These are phyloP conservation scores for Lathamus discolor DNA, from an alignment of 2,113 vertebrate genomes.

Conservation along the genomic window DNA sequence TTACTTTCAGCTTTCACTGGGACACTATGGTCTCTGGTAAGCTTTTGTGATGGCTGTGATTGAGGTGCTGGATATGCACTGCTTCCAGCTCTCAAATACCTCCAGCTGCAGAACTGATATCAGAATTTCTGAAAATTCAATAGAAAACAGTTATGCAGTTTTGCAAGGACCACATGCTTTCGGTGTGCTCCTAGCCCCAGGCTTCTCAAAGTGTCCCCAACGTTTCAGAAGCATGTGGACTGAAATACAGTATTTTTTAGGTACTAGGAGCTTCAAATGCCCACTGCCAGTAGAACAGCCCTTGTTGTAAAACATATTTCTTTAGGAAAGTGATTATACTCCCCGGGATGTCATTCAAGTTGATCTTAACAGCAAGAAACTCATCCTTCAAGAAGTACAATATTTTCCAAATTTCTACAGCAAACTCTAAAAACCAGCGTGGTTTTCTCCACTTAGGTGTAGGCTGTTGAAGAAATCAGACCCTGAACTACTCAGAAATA, in stretches of 20 bases:
- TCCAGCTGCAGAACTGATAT: neutral
- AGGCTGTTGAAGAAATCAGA: neutral
- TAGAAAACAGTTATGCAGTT: neutral
- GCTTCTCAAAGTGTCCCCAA: neutral
- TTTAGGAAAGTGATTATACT: neutral
- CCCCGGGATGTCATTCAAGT: neutral
- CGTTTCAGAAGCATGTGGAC: neutral
- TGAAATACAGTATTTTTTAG: neutral
- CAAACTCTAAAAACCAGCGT: neutral
- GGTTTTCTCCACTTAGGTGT: neutral
- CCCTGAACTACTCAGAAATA: neutral
- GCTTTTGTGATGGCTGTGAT: neutral
- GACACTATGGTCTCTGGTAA: neutral
- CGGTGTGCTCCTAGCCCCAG: fast-evolving
- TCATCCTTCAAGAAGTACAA: neutral
- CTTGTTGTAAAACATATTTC: neutral
- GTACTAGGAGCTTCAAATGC: neutral
- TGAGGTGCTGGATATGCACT: neutral
- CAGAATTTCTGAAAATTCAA: neutral
- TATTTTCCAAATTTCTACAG: neutral
- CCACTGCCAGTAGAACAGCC: neutral
- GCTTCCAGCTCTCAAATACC: neutral
- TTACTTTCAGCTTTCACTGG: neutral
- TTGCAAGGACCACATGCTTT: neutral
- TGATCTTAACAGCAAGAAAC: neutral